Evolutionary conservation across 2,888 invertebrate genomes (phyloP).

Genomic region (Callyntrura guangdongensis): DNA sequence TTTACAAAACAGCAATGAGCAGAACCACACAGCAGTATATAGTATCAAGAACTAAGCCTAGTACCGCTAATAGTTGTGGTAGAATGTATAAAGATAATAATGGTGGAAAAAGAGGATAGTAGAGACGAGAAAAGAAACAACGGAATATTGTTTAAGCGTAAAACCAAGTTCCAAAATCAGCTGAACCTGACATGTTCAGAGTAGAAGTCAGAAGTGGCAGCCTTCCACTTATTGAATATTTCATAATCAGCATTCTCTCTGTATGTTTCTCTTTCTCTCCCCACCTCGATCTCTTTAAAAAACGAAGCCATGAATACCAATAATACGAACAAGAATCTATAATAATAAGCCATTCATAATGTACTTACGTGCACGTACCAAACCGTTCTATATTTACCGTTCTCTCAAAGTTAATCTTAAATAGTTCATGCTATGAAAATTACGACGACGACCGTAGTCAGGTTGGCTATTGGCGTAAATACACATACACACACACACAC

Average conservation of each 20-base stretch:
- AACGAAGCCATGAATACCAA: neutral
- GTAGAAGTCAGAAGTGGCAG: neutral
- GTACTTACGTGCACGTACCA: slow-evolving; percentile 11
- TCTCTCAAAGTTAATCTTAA: neutral
- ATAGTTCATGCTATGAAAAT: slow-evolving; percentile 20
- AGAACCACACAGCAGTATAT: too few species aligned
- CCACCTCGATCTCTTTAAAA: neutral
- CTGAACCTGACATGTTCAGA: slow-evolving; percentile 38
- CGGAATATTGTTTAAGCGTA: neutral
- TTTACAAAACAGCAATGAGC: slow-evolving; percentile 13
- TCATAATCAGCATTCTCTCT: neutral
- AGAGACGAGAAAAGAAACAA: neutral
- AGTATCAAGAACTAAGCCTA: too few species aligned
- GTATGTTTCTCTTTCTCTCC: neutral
- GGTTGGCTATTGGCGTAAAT: neutral
- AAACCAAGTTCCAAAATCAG: slow-evolving; percentile 35
- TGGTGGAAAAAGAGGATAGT: neutral
- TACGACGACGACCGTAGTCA: neutral
- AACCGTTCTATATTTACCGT: neutral
- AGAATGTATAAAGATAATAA: neutral
- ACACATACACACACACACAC: neutral
- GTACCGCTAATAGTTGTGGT: too few species aligned
- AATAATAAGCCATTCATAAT: slow-evolving; percentile 40
- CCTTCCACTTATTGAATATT: slow-evolving; percentile 30
- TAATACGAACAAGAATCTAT: slow-evolving; percentile 8